These are phyloP conservation scores for Caenorhabditis brenneri DNA, from an alignment of 1,140 invertebrate species.

Conservation along the genomic window DNA sequence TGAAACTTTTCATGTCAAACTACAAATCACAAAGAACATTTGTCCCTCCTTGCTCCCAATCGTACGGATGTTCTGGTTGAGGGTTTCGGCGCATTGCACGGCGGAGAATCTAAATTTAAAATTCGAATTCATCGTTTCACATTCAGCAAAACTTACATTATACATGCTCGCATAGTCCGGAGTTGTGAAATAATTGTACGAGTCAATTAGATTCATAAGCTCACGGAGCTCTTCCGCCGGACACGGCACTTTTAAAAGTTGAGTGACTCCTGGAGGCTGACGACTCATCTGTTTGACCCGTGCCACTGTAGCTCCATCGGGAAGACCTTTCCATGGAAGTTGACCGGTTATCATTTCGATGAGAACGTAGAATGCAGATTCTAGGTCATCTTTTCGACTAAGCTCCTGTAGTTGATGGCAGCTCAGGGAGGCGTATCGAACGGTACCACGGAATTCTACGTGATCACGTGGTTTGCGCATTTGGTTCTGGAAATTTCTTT, in stretches of 20 bases:
- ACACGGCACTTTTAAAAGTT: neutral
- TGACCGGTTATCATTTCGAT: slow-evolving; percentile 42
- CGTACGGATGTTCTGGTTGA: slow-evolving; percentile 10
- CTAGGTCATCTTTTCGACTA: slow-evolving; percentile 57
- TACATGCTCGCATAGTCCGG: neutral
- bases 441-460: slow-evolving; percentile 52
- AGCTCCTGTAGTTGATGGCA: slow-evolving; percentile 53
- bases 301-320: neutral
- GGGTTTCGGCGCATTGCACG: slow-evolving; percentile 4
- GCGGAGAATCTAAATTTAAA: neutral
- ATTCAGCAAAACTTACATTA: neutral
- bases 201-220: neutral
- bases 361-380: slow-evolving; percentile 54
- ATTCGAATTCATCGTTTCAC: no score
- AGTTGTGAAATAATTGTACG: neutral
- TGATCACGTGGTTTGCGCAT: slow-evolving; percentile 39
- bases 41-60: neutral
- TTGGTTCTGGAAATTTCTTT: slow-evolving; percentile 38
- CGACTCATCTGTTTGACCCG: neutral
- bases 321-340: no score
- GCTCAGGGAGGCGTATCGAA: slow-evolving; percentile 46
- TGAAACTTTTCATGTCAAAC: no score
- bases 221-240: slow-evolving; percentile 30
- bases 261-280: neutral
- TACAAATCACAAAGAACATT: neutral